Base-by-base conservation (phyloP, 2,888 invertebrate species). In the Tipula confusa region DNA sequence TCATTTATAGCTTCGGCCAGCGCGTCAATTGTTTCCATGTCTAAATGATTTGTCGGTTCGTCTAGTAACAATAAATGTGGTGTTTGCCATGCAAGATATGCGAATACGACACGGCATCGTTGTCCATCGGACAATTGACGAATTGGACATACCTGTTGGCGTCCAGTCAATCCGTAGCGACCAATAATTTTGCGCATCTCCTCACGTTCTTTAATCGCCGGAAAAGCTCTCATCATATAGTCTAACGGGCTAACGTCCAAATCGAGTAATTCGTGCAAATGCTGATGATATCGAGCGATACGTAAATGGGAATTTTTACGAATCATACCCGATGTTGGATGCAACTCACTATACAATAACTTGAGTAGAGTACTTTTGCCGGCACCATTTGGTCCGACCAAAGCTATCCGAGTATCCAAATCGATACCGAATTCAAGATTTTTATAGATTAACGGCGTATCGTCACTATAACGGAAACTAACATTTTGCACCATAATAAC, bases 401-500 rank as follows among this genome's bases (percentile, higher is more conserved):
- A 91, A 13, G 99, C 99, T 79, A 99, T 91, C 88, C 95, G 92
- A 0, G 99, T 98, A 89, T 99, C 99, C 85, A 99, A 92, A 91
- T 99, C 99, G 87, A 99, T 97, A 88, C 99, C 99, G 89, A 99
- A 99, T 90, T 99, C 99, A 84, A 99, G 90, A 89, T 99, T 95
- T 89, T 96, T 97, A 90, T 99, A 99, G 87, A 99, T 99, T 92
- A 93, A 95, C 0, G 98, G 97, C 83, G 94, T 92, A 18, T 91
- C 92, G 18, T 97, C 97, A 85, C 91, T 93, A 89, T 99, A 99
- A 43, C 96, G 93, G 91, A 99, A 99, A 86, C 96, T 96, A 48
- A 99, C 99, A 88, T 99, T 98, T 92, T 95, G 98, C 83, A 99
- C 98, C 98, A 99, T 99, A 87, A 99, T 98, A 84, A 99, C 99